Percentiles rank a stretch among this genome's conserved stretches.
Conservation (phyloP, 2,113 vertebrate genomes). For the Nesogale talazaci region DNA sequence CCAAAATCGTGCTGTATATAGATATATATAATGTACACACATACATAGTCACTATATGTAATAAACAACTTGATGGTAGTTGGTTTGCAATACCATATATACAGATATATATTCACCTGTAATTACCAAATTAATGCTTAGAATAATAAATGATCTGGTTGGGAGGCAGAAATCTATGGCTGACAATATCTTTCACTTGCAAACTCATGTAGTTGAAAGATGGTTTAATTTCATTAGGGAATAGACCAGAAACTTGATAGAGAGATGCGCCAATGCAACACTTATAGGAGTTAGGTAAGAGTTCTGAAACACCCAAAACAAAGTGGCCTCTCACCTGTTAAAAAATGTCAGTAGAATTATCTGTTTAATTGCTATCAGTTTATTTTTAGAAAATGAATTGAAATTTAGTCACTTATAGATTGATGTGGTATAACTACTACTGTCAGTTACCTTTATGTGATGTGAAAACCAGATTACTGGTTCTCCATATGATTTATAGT, state of each 20-base stretch:
- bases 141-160: neutral
- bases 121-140: neutral
- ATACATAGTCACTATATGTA: no score
- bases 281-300: neutral
- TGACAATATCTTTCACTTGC: neutral
- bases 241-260: neutral
- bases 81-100: neutral
- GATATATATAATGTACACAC: no score
- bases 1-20: no score
- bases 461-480: neutral
- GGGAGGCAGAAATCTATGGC: neutral
- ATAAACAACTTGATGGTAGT: no score
- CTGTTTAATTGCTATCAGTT: neutral
- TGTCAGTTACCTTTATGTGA: neutral
- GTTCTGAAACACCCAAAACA: neutral
- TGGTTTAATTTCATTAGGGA: neutral
- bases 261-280: neutral
- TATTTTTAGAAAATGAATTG: neutral
- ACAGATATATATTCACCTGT: neutral
- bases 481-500: neutral
- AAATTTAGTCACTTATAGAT: neutral
- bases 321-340: no score
- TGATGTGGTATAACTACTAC: neutral
- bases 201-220: neutral
- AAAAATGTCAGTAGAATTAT: no score